Conservation (phyloP, 2,888 invertebrate genomes). For the Eristalinus aeneus region DNA sequence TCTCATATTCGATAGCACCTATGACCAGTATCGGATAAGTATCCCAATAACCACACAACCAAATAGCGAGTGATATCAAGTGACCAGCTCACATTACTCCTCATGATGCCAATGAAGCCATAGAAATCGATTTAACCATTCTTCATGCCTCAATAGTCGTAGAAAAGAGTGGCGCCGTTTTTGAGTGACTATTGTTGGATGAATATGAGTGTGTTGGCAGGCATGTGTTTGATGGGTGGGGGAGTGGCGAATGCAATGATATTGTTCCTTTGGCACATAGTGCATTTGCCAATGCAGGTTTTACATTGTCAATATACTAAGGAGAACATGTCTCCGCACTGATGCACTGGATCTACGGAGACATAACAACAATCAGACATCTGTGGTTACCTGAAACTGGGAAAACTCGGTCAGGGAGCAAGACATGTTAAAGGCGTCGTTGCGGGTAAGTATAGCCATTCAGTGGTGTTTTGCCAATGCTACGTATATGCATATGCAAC, state of each 20-base stretch:
- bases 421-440: not conserved
- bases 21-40: conserved; percentile 35
- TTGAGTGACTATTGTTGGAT: not conserved
- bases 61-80: conserved; percentile 54
- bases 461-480: not conserved
- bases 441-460: not conserved
- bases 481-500: not conserved
- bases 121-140: conserved; percentile 47
- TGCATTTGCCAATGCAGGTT: not conserved
- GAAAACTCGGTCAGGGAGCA: not conserved
- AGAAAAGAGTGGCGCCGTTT: not conserved
- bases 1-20: conserved; percentile 30
- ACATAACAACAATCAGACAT: not conserved
- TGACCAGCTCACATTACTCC: conserved; percentile 49
- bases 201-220: not conserved
- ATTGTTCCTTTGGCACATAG: not conserved
- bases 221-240: not conserved
- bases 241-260: not conserved
- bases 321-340: not conserved
- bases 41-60: conserved; percentile 58
- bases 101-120: conserved; percentile 57
- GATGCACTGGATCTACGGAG: not conserved
- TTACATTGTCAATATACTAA: not conserved
- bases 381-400: not conserved
- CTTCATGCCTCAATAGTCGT: conserved; percentile 46